phyloP scores from a whole-genome alignment of 1,140 invertebrate species.

The Oscheius sp. region DNA sequence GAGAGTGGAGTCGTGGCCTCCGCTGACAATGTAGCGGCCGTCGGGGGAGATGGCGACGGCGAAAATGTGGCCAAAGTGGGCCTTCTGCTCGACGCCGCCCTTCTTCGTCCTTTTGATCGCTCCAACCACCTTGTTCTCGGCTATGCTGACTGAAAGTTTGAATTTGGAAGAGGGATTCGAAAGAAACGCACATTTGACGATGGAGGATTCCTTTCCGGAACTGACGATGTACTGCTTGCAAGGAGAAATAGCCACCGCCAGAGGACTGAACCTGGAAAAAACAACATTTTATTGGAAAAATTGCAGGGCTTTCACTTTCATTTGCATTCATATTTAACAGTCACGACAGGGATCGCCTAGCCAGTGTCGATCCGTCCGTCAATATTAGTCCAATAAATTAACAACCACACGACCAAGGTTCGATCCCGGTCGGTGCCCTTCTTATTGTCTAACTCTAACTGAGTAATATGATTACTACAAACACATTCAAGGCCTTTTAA shows the following conservation, averaged over 20 bases:
- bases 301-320: too few species aligned
- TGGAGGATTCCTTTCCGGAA: constrained; percentile 38
- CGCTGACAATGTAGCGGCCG: constrained; percentile 33
- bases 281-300: background rate
- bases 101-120: constrained; percentile 37
- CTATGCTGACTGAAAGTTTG: constrained; percentile 20
- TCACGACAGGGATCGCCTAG: too few species aligned
- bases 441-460: too few species aligned
- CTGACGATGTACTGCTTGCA: constrained; percentile 33
- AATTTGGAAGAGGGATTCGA: background rate
- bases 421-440: too few species aligned
- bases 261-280: constrained; percentile 20
- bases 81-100: constrained; percentile 16
- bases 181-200: constrained; percentile 38
- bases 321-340: too few species aligned
- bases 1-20: constrained; percentile 30
- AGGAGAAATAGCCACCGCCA: constrained; percentile 35
- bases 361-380: too few species aligned
- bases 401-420: too few species aligned
- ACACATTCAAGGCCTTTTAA: too few species aligned
- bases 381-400: too few species aligned
- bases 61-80: constrained; percentile 26
- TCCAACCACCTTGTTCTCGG: constrained; percentile 19
- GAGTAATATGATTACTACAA: too few species aligned
- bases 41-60: constrained; percentile 38